Percentiles rank a stretch among this genome's conserved stretches.
Evolutionary conservation across 2,113 vertebrate species (phyloP).

Genomic region (Megaceryle torquata): DNA sequence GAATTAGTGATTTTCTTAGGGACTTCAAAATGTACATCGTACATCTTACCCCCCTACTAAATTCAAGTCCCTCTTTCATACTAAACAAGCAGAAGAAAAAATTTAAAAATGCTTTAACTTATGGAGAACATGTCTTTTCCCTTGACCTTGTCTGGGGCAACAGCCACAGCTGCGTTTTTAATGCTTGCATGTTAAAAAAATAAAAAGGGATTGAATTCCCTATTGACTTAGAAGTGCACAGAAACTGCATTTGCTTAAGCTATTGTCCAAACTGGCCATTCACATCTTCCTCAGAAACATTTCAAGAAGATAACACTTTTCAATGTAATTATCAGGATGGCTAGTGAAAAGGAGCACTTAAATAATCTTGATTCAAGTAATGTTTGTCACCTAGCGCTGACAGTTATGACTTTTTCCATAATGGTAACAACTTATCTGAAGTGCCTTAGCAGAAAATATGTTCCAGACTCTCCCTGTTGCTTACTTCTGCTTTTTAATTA

Average conservation of each 20-base stretch:
- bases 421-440: not conserved
- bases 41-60: not conserved
- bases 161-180: not conserved
- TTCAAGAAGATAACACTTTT: not conserved
- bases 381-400: not conserved
- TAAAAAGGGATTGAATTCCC: not conserved
- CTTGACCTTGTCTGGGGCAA: not conserved
- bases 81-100: not conserved
- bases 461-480: not conserved
- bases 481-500: not conserved
- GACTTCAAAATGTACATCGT: not conserved
- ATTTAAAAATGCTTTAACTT: not conserved
- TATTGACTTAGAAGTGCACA: not conserved
- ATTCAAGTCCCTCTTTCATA: not conserved
- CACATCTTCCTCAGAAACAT: not conserved
- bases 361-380: not conserved
- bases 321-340: not conserved
- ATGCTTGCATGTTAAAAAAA: not conserved
- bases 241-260: constrained; percentile 3
- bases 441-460: not conserved
- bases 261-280: not conserved
- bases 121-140: not conserved
- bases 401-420: not conserved
- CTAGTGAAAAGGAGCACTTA: not conserved
- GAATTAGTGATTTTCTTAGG: not conserved